phyloP scores from a whole-genome alignment of 2,888 invertebrate genomes.

The Holacanthella duospinosa region DNA sequence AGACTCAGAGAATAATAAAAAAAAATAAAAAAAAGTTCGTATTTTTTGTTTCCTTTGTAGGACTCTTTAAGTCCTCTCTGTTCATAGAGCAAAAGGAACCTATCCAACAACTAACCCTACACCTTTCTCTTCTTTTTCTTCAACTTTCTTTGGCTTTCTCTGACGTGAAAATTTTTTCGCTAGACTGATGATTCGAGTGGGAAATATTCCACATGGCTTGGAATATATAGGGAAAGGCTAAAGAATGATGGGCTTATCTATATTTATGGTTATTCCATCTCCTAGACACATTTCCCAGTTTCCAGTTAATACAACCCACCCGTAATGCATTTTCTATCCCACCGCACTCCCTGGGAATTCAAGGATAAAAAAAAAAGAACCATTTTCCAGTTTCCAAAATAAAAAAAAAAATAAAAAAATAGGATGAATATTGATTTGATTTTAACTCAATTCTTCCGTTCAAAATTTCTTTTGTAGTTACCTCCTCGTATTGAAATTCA shows the following conservation, averaged over 20 bases:
- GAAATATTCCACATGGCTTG: constrained; percentile 5
- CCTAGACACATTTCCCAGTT: neutral
- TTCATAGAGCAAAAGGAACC: too few species aligned
- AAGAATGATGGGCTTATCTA: constrained; percentile 5
- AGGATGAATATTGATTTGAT: constrained; percentile 2
- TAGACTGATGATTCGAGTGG: constrained; percentile 3
- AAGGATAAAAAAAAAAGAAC: neutral
- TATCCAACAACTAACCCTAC: too few species aligned
- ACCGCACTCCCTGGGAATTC: neutral
- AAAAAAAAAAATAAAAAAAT: neutral
- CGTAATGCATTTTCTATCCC: neutral
- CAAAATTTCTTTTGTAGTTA: neutral
- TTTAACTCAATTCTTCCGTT: neutral
- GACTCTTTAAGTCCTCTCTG: too few species aligned
- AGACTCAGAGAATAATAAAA: too few species aligned
- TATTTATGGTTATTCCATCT: constrained; percentile 5
- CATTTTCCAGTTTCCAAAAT: neutral
- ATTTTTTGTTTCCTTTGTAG: too few species aligned
- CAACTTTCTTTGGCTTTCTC: neutral
- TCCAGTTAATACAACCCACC: neutral
- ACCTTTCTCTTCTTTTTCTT: too few species aligned
- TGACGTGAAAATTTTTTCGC: neutral
- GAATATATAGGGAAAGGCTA: neutral
- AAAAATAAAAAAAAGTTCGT: too few species aligned
- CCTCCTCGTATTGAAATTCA: neutral